Evolutionary conservation across 2,113 vertebrate genomes (phyloP).

Genomic region (Ophthalmolycus amberensis): DNA sequence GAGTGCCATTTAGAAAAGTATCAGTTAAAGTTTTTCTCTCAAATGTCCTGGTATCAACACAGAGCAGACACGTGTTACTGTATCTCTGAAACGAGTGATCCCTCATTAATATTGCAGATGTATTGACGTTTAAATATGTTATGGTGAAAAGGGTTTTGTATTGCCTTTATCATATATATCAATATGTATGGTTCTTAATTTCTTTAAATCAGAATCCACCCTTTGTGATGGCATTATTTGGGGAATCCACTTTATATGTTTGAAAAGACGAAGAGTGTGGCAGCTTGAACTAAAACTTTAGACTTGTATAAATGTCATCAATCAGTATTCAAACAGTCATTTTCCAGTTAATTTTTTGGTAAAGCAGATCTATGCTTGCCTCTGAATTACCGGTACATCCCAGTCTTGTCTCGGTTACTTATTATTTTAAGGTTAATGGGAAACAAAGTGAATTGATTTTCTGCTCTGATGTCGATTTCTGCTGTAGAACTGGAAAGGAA

Average conservation of each 20-base stretch:
- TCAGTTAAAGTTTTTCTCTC: not conserved
- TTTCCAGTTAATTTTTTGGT: not conserved
- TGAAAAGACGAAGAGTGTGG: not conserved
- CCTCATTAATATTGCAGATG: not conserved
- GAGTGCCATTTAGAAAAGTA: not conserved
- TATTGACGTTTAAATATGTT: not conserved
- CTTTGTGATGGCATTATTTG: not conserved
- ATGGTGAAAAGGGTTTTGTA: not conserved
- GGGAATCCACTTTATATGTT: not conserved
- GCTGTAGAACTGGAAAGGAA: not conserved
- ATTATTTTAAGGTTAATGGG: slow-evolving; percentile 22
- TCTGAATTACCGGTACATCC: slow-evolving; percentile 22
- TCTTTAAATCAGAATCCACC: not conserved
- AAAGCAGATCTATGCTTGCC: not conserved
- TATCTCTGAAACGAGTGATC: not conserved
- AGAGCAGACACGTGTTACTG: not conserved
- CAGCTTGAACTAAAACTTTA: not conserved
- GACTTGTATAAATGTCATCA: not conserved
- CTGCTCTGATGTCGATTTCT: slow-evolving; percentile 6
- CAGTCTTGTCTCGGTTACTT: not conserved
- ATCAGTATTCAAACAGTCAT: slow-evolving; percentile 17
- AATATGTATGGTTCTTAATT: not conserved
- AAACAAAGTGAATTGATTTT: slow-evolving; percentile 31
- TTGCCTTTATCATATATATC: not conserved
- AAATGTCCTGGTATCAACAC: not conserved